A percentile compares a stretch with the other conserved stretches of the same genome.
These are phyloP conservation scores for Hippolais icterina DNA, from an alignment of 2,113 vertebrate genomes.

Conservation along the genomic window DNA sequence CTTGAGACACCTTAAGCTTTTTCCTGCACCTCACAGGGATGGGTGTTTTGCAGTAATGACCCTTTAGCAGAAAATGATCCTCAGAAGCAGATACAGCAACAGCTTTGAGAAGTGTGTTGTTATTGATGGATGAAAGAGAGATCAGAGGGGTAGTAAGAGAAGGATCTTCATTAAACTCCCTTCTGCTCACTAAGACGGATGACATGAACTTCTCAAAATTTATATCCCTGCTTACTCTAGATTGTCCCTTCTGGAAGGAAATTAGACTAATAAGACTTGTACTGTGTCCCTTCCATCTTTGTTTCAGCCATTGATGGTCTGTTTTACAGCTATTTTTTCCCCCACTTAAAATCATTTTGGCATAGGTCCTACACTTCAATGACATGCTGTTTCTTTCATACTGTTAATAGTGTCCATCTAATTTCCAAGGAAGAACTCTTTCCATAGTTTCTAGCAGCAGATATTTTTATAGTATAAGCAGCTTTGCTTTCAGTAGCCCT, in stretches of 20 bases:
- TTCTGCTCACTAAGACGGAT: not conserved
- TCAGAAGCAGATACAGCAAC: not conserved
- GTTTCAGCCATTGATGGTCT: not conserved
- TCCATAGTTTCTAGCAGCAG: not conserved
- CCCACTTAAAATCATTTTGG: not conserved
- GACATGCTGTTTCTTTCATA: not conserved
- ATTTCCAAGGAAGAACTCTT: not conserved
- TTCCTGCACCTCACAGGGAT: not conserved
- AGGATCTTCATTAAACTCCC: not conserved
- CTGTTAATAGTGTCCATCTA: not conserved
- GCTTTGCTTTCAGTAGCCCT: not conserved
- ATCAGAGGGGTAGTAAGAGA: not conserved
- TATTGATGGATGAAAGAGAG: not conserved
- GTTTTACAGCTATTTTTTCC: not conserved
- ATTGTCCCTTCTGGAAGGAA: not conserved
- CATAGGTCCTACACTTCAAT: not conserved
- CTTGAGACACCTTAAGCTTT: not conserved
- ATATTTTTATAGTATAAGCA: not conserved
- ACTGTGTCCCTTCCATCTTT: not conserved
- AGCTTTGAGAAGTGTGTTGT: not conserved
- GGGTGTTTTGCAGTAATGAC: not conserved
- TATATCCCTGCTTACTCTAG: not conserved
- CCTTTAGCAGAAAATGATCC: not conserved
- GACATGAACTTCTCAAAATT: not conserved
- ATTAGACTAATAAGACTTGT: not conserved